phyloP scores from a whole-genome alignment of 2,888 invertebrate species.

The Halictus ligatus region DNA sequence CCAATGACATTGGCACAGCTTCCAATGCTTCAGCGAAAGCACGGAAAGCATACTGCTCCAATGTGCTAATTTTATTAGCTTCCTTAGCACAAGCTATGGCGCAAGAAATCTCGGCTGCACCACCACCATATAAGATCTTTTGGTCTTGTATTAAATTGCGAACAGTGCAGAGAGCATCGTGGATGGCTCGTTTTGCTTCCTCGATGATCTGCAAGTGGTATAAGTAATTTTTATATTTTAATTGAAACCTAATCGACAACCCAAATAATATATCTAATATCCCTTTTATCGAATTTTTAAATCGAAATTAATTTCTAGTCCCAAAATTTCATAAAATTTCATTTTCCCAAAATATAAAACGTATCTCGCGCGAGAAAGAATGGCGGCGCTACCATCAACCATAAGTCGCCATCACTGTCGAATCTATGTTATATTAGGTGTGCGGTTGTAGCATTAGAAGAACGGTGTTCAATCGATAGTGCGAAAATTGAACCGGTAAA shows the following conservation, averaged over 20 bases:
- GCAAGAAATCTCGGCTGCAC: constrained; percentile 98
- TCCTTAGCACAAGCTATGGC: constrained; percentile 95
- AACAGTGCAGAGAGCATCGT: constrained; percentile 91
- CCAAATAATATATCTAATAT: no score
- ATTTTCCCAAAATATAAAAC: not conserved
- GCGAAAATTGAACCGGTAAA: constrained; percentile 30
- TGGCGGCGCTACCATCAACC: not conserved
- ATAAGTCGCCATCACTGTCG: not conserved
- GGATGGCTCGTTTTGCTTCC: constrained; percentile 90
- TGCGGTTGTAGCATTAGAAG: constrained; percentile 54
- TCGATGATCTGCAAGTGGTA: constrained; percentile 87
- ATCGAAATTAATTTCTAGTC: no score
- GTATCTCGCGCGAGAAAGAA: not conserved
- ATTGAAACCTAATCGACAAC: not conserved
- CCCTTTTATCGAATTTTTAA: no score
- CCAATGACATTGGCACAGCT: constrained; percentile 96
- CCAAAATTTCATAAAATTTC: no score
- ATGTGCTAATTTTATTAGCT: constrained; percentile 94
- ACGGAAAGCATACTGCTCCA: constrained; percentile 99
- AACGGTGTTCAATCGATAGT: constrained; percentile 34
- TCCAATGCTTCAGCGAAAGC: constrained; percentile 98
- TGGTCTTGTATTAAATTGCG: constrained; percentile 89
- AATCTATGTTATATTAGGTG: not conserved
- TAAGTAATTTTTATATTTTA: constrained; percentile 14
- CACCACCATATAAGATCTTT: constrained; percentile 98